Evolutionary conservation across 2,113 vertebrate genomes (phyloP), one percentile per base, ranked within the genome.

Genomic region (Nanorana parkeri): DNA sequence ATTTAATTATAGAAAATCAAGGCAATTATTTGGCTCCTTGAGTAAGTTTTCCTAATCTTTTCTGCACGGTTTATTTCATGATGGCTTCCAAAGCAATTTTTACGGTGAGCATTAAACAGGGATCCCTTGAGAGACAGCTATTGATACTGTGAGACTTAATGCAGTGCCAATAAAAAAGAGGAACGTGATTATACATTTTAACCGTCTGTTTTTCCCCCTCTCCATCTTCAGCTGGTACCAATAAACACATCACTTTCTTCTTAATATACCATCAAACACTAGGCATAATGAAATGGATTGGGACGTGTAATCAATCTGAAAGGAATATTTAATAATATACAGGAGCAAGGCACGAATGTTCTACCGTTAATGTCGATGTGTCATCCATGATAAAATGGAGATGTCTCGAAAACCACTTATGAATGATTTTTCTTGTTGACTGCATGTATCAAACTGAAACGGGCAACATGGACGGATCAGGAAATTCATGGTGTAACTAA

Each of bases 121-220:
- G 82, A 47, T 72, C 41, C 80, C 16, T 21, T 75, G 84, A 60
- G 28, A 75, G 83, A 80, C 81, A 61, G 86, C 88, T 89, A 88
- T 87, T 87, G 85, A 84, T 85, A 85, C 13, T 83, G 69, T 79
- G 84, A 86, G 84, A 84, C 86, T 78, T 87, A 92, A 89, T 85
- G 36, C 83, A 86, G 55, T 84, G 24, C 24, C 36, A 81, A 74
- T 80, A 83, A 88, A 47, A 84, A 72, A 58, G 32, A 36, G 82
- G 81, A 85, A 29, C 64, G 83, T 76, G 75, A 83, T 88, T 86
- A 77, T 85, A 73, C 79, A 87, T 87, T 87, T 90, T 85, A 89
- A 78, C 78, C 69, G 21, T 84, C 32, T 81, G 58, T 86, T 89
- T 88, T 81, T 87, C 54, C 29, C 54, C 36, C 24, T 81, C 87